Evolutionary conservation across 2,888 invertebrate species (phyloP).

Genomic region (Eilema caniola): DNA sequence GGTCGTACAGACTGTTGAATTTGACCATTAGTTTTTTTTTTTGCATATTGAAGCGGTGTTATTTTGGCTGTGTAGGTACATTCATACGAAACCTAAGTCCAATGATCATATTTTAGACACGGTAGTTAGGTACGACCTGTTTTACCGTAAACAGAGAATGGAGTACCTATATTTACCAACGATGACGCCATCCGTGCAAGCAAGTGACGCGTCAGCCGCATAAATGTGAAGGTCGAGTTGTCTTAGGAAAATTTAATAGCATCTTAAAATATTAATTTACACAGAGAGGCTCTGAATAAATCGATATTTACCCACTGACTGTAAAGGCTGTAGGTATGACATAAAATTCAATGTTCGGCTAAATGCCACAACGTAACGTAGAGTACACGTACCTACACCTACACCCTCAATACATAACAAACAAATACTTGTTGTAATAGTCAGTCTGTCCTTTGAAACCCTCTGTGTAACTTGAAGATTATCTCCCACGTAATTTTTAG

Average conservation of each 20-base stretch:
- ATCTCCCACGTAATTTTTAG: too few species aligned
- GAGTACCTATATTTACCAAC: slow-evolving; percentile 55
- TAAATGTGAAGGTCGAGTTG: slow-evolving; percentile 73
- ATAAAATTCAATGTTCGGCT: neutral
- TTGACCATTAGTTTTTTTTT: neutral
- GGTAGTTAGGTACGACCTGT: slow-evolving; percentile 29
- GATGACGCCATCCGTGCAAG: slow-evolving; percentile 67
- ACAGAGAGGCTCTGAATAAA: slow-evolving; percentile 8
- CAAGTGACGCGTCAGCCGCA: slow-evolving; percentile 63
- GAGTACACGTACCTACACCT: too few species aligned
- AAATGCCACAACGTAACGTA: neutral
- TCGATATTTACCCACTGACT: neutral
- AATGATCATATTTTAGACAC: slow-evolving; percentile 35
- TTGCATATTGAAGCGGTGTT: neutral
- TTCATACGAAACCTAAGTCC: slow-evolving; percentile 1
- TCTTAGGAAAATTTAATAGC: slow-evolving; percentile 67
- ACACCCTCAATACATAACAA: too few species aligned
- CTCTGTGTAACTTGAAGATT: too few species aligned
- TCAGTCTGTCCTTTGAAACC: too few species aligned
- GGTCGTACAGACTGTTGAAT: neutral
- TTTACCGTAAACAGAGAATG: slow-evolving; percentile 55
- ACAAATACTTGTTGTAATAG: too few species aligned
- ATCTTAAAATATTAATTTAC: slow-evolving; percentile 51
- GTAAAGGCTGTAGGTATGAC: neutral
- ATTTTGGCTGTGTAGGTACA: neutral